Percentiles rank a stretch among this genome's conserved stretches.
These are phyloP conservation scores for Labeo catla DNA, from an alignment of 2,113 vertebrate species.

Conservation along the genomic window DNA sequence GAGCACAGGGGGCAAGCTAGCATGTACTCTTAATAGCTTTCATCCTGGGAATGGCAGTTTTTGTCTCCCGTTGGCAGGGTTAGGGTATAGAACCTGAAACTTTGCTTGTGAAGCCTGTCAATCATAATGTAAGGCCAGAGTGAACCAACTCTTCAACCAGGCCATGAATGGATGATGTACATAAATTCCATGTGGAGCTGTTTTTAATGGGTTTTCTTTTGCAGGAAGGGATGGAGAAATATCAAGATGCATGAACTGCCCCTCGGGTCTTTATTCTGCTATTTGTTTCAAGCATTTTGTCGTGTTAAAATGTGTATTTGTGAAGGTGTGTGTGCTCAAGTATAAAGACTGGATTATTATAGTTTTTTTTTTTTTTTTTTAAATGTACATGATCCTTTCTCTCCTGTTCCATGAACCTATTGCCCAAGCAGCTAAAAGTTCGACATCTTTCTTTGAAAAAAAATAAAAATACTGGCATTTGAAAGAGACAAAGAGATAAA, in stretches of 20 bases:
- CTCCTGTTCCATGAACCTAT: neutral
- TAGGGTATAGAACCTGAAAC: slow-evolving; percentile 34
- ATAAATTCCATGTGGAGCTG: slow-evolving; percentile 10
- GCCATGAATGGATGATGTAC: slow-evolving; percentile 24
- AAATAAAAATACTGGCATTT: neutral
- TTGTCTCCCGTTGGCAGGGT: slow-evolving; percentile 48
- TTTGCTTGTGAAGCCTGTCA: slow-evolving; percentile 18
- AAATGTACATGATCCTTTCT: neutral
- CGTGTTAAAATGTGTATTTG: neutral
- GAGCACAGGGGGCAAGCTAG: slow-evolving; percentile 55
- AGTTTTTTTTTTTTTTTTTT: neutral
- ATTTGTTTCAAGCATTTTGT: neutral
- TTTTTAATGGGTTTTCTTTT: slow-evolving; percentile 1
- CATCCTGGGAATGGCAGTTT: slow-evolving; percentile 58
- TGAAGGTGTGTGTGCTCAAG: neutral
- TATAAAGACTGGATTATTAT: neutral
- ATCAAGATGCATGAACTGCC: slow-evolving; percentile 24
- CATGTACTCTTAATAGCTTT: slow-evolving; percentile 64
- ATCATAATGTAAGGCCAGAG: slow-evolving; percentile 24
- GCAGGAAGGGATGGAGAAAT: slow-evolving; percentile 9
- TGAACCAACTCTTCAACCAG: slow-evolving; percentile 20
- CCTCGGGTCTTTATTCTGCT: neutral
- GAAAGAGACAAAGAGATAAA: neutral
- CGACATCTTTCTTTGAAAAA: neutral
- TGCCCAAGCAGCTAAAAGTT: neutral